Evolutionary conservation across 2,797 vertebrate species (phyloP), one percentile per base, ranked within the genome.

Genomic region (Hemitrygon akajei): DNA sequence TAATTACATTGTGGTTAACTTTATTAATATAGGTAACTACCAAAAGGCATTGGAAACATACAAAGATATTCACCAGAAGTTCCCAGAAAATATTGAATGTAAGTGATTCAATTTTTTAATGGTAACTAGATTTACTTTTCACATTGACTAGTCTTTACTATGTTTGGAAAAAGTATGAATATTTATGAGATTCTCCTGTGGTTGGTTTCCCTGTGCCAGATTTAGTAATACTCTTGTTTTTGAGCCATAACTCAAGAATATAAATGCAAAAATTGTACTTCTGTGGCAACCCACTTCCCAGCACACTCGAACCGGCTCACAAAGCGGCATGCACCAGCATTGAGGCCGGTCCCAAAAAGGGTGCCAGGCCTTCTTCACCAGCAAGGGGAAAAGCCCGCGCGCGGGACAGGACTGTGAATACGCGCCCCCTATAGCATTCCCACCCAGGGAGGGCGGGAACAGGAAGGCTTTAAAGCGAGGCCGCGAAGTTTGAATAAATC

Each of bases 61-160:
- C 93, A 99, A 98, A 96, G 97, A 97, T 66, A 98, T 99, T 96
- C 98, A 99, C 94, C 97, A 96, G 95, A 98, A 97, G 96, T 99
- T 99, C 96, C 98, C 98, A 40, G 99, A 99, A 95, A 99, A 99
- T 69, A 96, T 97, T 89, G 98, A 99, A 97, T 99, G 99, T 99
- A 98, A 98, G 94, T 94, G 16, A 69, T 93, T 2, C 47, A 47
- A 47, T 47, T 47, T 47, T 73, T 73, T 91, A 25, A 93, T 76
- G 27, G 91, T 58, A 27, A 75, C 56, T 56, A 69, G 2, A 75
- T 87, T 81, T 73, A 34, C 4, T 71, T 84, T 73, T 56, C 80
- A 87, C 37, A 58, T 69, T 63, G 3, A 79, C 25, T 16, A 22
- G 66, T 79, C 76, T 93, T 73, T 56, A 30, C 16, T 92, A 56